These are phyloP conservation scores for Eira barbara DNA, from an alignment of 2,113 vertebrate species.

Conservation along the genomic window DNA sequence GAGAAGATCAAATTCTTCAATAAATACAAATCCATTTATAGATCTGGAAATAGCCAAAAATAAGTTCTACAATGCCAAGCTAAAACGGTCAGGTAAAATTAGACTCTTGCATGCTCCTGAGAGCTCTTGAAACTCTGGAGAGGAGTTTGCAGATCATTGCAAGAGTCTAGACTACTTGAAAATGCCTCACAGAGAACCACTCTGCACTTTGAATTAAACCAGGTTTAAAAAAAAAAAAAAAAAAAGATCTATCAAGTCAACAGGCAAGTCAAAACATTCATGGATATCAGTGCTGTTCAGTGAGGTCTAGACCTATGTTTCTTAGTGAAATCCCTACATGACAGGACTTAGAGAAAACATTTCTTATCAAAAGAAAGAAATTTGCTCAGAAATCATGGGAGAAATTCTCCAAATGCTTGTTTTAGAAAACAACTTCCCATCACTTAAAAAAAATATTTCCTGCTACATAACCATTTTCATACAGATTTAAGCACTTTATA, in stretches of 20 bases:
- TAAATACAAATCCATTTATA: not conserved
- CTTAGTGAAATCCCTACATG: not conserved
- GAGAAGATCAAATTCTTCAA: not conserved
- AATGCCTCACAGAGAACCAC: not conserved
- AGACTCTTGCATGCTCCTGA: fast-evolving
- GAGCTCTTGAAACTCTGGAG: too few relatives aligned
- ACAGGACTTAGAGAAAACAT: not conserved
- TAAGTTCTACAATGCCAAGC: fast-evolving
- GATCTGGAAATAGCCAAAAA: not conserved
- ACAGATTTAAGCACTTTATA: not conserved
- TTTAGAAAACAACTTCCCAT: conserved; percentile 24
- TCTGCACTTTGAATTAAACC: conserved; percentile 16
- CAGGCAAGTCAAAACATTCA: not conserved
- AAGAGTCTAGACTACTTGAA: not conserved
- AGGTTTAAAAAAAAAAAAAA: not conserved
- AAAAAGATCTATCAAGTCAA: not conserved
- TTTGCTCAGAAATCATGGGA: not conserved
- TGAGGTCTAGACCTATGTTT: not conserved
- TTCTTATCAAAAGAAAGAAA: conserved; percentile 47
- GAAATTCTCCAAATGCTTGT: conserved; percentile 15
- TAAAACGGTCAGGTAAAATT: fast-evolving
- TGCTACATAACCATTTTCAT: not conserved
- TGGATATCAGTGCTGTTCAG: too few relatives aligned
- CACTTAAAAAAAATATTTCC: not conserved
- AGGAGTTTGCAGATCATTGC: too few relatives aligned